A percentile compares a stretch with the other conserved stretches of the same genome.
These are phyloP conservation scores for Sarcophaga rosellei DNA, from an alignment of 2,888 invertebrate species.

Conservation along the genomic window DNA sequence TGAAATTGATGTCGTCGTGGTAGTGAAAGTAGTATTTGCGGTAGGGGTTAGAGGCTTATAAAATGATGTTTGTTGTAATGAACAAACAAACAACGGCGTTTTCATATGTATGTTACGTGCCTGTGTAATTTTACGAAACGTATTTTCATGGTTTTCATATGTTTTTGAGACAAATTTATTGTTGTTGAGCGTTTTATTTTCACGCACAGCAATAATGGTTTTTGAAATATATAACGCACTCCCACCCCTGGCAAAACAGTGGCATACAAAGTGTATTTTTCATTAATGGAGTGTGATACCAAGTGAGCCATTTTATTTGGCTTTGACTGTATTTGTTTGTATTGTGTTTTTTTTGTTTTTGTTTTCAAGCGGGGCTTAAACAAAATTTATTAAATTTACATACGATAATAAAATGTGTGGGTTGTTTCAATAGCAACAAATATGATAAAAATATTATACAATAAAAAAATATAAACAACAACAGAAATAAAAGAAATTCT, in stretches of 20 bases:
- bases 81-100: slow-evolving; percentile 19
- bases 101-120: slow-evolving; percentile 33
- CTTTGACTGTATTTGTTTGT: no score
- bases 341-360: not conserved
- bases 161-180: slow-evolving; percentile 48
- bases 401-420: not conserved
- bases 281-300: no score
- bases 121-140: slow-evolving; percentile 48
- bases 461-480: not conserved
- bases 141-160: slow-evolving; percentile 64
- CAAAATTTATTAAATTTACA: not conserved
- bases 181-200: not conserved
- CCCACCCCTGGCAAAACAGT: not conserved
- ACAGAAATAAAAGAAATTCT: slow-evolving; percentile 34
- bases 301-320: no score
- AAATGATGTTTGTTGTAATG: not conserved
- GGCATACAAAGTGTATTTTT: not conserved
- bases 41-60: not conserved
- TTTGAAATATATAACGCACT: not conserved
- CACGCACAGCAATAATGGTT: not conserved
- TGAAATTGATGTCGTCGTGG: slow-evolving; percentile 11
- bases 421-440: no score
- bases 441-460: no score
- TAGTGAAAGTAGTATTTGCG: not conserved
- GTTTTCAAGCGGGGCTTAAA: not conserved